A percentile compares a stretch with the other conserved stretches of the same genome.
Conservation (phyloP, 2,797 vertebrate genomes). For the Hafferia zeledoni region DNA sequence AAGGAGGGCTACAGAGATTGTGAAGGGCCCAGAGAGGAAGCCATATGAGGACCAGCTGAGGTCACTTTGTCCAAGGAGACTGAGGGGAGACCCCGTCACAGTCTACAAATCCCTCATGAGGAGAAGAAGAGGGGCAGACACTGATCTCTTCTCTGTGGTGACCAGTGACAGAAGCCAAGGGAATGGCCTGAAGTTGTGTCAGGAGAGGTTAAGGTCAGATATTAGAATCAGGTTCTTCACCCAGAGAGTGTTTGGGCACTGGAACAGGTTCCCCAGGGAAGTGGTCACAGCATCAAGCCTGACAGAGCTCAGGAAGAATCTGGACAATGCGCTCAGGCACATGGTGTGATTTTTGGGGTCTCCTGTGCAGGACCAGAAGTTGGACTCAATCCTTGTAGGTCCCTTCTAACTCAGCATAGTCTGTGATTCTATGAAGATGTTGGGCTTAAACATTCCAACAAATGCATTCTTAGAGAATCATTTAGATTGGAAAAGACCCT, state of each 20-base stretch:
- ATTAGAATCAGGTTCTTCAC: neutral
- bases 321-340: neutral
- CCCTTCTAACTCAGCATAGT: neutral
- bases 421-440: neutral
- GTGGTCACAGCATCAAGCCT: neutral
- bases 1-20: neutral
- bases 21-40: neutral
- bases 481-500: neutral
- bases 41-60: neutral
- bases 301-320: neutral
- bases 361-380: neutral
- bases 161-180: neutral
- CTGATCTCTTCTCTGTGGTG: neutral
- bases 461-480: neutral
- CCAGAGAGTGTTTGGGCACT: rapidly evolving
- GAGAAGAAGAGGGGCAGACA: neutral
- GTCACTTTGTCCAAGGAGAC: neutral
- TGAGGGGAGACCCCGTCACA: neutral
- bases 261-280: neutral
- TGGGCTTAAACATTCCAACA: neutral
- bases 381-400: neutral
- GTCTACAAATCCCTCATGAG: neutral
- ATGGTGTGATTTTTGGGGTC: neutral
- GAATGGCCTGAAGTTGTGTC: neutral
- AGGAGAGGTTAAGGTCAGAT: neutral